phyloP scores from a whole-genome alignment of 2,797 vertebrate species.

The Coreius guichenoti region DNA sequence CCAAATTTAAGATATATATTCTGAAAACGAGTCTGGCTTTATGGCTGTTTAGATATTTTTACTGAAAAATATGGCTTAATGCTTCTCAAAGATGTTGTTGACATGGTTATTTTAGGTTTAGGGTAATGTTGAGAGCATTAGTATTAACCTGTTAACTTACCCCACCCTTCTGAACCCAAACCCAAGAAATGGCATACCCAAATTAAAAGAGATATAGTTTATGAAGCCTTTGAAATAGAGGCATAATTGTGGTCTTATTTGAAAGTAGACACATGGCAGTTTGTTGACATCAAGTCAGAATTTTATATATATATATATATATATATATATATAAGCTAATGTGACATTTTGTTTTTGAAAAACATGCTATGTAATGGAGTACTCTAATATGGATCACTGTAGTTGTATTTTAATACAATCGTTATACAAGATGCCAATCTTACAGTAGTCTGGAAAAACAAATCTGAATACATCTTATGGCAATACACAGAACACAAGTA shows the following conservation, averaged over 20 bases:
- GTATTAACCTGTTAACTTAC: neutral
- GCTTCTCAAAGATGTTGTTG: neutral
- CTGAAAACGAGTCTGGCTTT: neutral
- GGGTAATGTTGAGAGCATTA: neutral
- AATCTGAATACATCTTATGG: neutral
- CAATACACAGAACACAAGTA: conserved; percentile 46
- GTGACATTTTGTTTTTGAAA: neutral
- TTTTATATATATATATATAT: no score
- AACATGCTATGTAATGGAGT: neutral
- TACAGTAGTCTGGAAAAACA: neutral
- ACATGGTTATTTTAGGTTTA: neutral
- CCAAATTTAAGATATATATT: neutral
- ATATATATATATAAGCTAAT: no score
- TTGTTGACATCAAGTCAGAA: no score
- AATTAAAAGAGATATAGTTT: neutral
- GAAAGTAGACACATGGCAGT: no score
- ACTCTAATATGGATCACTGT: neutral
- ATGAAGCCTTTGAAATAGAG: neutral
- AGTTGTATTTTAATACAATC: conserved; percentile 1
- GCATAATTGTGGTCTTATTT: neutral
- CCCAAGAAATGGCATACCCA: neutral
- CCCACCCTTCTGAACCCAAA: neutral
- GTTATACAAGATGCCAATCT: neutral
- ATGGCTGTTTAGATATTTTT: neutral
- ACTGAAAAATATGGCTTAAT: neutral